A percentile compares a stretch with the other conserved stretches of the same genome.
Evolutionary conservation across 2,888 invertebrate species (phyloP).

Genomic region (Mayetiola destructor): DNA sequence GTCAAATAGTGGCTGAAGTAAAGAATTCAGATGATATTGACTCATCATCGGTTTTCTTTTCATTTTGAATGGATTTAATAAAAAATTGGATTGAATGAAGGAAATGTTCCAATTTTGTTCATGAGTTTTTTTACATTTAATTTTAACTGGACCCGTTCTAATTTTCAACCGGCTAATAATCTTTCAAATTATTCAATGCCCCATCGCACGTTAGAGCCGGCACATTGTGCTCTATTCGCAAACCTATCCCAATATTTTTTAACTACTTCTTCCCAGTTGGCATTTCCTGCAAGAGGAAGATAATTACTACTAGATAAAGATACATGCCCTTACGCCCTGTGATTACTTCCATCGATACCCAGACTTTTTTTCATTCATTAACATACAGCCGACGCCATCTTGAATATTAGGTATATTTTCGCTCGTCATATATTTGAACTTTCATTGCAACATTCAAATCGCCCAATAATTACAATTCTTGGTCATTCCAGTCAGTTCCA

Average conservation of each 20-base stretch:
- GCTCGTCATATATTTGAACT: background rate
- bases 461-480: background rate
- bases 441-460: background rate
- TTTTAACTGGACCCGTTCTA: too few relatives aligned
- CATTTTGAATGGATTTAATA: too few relatives aligned
- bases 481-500: background rate
- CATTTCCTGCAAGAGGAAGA: background rate
- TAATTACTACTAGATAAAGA: background rate
- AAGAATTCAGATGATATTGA: too few relatives aligned
- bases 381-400: slow-evolving; percentile 2
- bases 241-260: background rate
- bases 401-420: background rate
- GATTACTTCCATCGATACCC: background rate
- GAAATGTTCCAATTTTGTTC: too few relatives aligned
- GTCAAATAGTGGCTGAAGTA: too few relatives aligned
- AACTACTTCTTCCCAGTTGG: background rate
- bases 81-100: too few relatives aligned
- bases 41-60: too few relatives aligned
- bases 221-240: background rate
- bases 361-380: too few relatives aligned
- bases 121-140: too few relatives aligned
- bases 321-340: background rate
- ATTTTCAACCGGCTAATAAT: too few relatives aligned
- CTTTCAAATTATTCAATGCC: too few relatives aligned
- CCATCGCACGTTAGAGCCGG: background rate